A percentile compares a stretch with the other conserved stretches of the same genome.
Conservation (phyloP, 2,888 invertebrate species). For the Rotaria socialis region DNA sequence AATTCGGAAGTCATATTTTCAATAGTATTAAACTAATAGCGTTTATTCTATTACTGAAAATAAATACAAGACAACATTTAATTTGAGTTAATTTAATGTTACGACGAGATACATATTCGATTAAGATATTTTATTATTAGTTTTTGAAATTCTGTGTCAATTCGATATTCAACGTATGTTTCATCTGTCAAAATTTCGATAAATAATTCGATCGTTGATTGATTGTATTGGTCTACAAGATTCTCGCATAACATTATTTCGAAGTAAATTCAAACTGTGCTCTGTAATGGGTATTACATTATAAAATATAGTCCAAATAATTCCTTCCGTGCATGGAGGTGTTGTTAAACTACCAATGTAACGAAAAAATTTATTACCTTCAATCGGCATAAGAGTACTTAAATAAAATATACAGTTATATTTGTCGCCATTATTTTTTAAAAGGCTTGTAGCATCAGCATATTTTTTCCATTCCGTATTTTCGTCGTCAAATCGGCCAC, state of each 20-base stretch:
- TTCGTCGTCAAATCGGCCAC: not conserved
- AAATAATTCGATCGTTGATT: not conserved
- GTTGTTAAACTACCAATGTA: not conserved
- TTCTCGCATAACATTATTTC: not conserved
- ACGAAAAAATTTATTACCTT: not conserved
- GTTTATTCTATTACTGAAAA: too few relatives aligned
- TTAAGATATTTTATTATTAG: too few relatives aligned
- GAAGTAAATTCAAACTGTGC: not conserved
- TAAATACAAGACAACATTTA: too few relatives aligned
- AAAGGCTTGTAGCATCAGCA: not conserved
- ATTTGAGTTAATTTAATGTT: too few relatives aligned
- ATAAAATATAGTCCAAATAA: not conserved
- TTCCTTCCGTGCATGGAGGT: not conserved
- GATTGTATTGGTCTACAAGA: not conserved
- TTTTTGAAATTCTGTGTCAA: too few relatives aligned
- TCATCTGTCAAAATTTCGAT: not conserved
- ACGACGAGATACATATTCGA: too few relatives aligned
- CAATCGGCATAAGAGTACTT: not conserved
- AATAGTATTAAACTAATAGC: too few relatives aligned
- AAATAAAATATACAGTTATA: not conserved
- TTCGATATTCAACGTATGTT: not conserved
- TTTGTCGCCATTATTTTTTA: not conserved
- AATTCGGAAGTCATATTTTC: too few relatives aligned
- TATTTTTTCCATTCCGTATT: slow-evolving; percentile 1
- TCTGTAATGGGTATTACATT: not conserved